Conservation (phyloP, 2,888 invertebrate species). For the Caenorhabditis angaria region DNA sequence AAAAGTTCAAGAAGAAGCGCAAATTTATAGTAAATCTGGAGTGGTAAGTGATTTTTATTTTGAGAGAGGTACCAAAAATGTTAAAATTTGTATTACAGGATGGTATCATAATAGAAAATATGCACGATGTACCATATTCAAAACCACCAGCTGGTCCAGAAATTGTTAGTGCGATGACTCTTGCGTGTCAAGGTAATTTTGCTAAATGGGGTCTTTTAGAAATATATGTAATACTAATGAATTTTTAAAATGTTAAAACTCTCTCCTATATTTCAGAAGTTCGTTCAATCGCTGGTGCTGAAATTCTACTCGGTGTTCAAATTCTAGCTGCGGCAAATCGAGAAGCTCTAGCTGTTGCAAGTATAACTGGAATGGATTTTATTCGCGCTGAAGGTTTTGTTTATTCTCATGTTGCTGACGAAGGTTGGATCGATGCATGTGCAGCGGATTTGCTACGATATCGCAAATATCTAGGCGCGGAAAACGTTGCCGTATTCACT, state of each 20-base stretch:
- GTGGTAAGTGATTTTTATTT: slow-evolving; percentile 28
- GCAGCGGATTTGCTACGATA: slow-evolving; percentile 80
- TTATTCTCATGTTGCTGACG: slow-evolving; percentile 83
- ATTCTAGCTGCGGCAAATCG: slow-evolving; percentile 82
- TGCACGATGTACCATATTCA: slow-evolving; percentile 68
- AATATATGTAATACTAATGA: no score
- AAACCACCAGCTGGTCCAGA: slow-evolving; percentile 48
- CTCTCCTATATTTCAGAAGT: no score
- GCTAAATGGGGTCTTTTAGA: no score
- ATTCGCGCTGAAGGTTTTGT: slow-evolving; percentile 84
- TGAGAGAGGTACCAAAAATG: slow-evolving; percentile 50
- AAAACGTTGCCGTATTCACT: slow-evolving; percentile 79
- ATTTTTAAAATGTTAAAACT: no score
- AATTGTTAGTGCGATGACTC: slow-evolving; percentile 46
- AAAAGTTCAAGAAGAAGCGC: slow-evolving; percentile 61
- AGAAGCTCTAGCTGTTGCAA: slow-evolving; percentile 82
- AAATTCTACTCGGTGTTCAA: slow-evolving; percentile 75
- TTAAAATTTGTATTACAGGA: slow-evolving; percentile 41
- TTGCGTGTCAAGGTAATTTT: slow-evolving; percentile 48
- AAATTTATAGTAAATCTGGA: slow-evolving; percentile 50
- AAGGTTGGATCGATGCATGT: slow-evolving; percentile 82
- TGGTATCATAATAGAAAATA: slow-evolving; percentile 68
- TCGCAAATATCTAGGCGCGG: slow-evolving; percentile 79
- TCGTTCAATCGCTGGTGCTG: background rate
- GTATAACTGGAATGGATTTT: slow-evolving; percentile 78